Conservation (phyloP, 2,113 vertebrate genomes). For the Caracal caracal region DNA sequence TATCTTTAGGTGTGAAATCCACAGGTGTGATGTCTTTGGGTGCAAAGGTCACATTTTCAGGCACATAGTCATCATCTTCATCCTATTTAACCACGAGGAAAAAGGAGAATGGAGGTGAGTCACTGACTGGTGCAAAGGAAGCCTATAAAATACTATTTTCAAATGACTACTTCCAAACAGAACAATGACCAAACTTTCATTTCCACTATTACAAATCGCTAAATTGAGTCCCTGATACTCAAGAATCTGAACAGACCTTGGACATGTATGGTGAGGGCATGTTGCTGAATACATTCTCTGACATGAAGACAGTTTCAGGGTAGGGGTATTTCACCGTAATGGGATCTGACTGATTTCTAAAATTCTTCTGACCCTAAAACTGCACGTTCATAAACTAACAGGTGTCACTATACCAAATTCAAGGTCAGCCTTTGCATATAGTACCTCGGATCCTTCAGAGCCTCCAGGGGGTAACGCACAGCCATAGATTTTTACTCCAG, state of each 20-base stretch:
- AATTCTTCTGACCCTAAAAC: not conserved
- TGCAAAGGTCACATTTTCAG: slow-evolving; percentile 95
- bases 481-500: slow-evolving; percentile 85
- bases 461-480: slow-evolving; percentile 86
- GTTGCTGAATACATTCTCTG: not conserved
- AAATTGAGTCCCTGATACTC: not conserved
- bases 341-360: not conserved
- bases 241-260: not conserved
- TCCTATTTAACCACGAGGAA: slow-evolving; percentile 76
- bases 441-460: slow-evolving; percentile 93
- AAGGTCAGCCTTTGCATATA: not conserved
- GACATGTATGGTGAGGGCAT: not conserved
- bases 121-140: not conserved
- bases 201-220: not conserved
- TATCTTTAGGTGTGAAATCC: slow-evolving; percentile 90
- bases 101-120: slow-evolving; percentile 44
- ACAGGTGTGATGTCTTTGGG: slow-evolving; percentile 94
- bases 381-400: not conserved
- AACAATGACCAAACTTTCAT: not conserved
- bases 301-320: not conserved
- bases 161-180: slow-evolving; percentile 52
- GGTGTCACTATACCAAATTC: not conserved
- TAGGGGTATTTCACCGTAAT: not conserved
- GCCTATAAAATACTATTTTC: not conserved
- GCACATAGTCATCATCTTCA: slow-evolving; percentile 92